Conservation (phyloP, 2,797 vertebrate species). For the Garrulus glandarius region DNA sequence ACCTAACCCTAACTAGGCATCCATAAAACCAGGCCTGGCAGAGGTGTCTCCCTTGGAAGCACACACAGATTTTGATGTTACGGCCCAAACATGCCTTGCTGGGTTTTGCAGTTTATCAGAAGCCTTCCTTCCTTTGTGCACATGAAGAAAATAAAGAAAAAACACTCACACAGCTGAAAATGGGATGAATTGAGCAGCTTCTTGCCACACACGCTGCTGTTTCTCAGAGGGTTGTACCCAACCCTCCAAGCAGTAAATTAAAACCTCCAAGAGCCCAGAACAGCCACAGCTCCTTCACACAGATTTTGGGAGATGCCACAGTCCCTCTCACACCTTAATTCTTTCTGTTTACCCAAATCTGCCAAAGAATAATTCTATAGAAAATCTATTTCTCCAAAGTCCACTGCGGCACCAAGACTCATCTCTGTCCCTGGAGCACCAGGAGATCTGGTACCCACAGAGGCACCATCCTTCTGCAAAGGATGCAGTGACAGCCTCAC, state of each 20-base stretch:
- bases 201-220: not conserved
- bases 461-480: not conserved
- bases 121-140: not conserved
- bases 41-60: not conserved
- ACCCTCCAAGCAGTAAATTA: not conserved
- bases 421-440: not conserved
- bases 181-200: not conserved
- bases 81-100: accelerated
- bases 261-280: not conserved
- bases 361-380: accelerated
- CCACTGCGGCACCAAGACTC: not conserved
- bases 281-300: not conserved
- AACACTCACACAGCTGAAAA: accelerated
- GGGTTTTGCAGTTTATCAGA: not conserved
- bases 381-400: not conserved
- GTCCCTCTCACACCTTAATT: not conserved
- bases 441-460: not conserved
- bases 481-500: not conserved
- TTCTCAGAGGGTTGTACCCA: not conserved
- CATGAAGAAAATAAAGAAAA: not conserved
- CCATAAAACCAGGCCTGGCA: not conserved
- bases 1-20: too few relatives aligned
- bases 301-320: not conserved
- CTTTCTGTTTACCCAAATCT: not conserved
- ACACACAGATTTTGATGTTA: not conserved